Evolutionary conservation across 2,797 vertebrate genomes (phyloP).

Genomic region (Emys orbicularis): DNA sequence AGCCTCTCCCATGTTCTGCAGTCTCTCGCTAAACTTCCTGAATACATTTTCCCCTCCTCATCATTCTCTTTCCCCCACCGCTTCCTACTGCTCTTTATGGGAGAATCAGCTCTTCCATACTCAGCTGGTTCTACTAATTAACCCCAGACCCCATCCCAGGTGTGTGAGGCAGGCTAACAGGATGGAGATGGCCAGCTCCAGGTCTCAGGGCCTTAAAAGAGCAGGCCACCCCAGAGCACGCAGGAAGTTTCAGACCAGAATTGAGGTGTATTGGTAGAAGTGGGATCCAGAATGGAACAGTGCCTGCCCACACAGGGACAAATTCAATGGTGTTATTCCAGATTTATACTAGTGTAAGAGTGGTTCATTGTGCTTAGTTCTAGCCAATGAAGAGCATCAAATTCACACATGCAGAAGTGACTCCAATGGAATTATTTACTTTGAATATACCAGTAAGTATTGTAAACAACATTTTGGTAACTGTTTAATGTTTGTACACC

Average conservation of each 20-base stretch:
- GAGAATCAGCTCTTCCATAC: neutral
- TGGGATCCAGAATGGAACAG: constrained; percentile 26
- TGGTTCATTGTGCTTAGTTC: constrained; percentile 42
- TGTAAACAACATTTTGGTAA: constrained; percentile 10
- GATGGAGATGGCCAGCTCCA: neutral
- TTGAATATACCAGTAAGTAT: neutral
- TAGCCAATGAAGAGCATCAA: constrained; percentile 47
- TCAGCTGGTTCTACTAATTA: neutral
- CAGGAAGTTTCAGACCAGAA: neutral
- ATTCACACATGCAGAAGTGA: constrained; percentile 18
- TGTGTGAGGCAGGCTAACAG: neutral
- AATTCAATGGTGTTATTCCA: neutral
- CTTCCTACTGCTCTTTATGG: neutral
- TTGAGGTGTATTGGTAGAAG: constrained; percentile 16
- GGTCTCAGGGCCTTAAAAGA: neutral
- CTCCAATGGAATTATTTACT: neutral
- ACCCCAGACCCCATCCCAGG: neutral
- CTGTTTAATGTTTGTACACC: neutral
- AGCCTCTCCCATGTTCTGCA: no score
- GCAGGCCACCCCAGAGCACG: neutral
- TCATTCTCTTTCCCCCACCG: neutral
- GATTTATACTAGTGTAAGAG: neutral
- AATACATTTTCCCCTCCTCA: neutral
- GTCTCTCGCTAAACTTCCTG: neutral
- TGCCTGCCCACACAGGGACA: constrained; percentile 40